Evolutionary conservation across 2,797 vertebrate species (phyloP).

Genomic region (Liparis tanakae): DNA sequence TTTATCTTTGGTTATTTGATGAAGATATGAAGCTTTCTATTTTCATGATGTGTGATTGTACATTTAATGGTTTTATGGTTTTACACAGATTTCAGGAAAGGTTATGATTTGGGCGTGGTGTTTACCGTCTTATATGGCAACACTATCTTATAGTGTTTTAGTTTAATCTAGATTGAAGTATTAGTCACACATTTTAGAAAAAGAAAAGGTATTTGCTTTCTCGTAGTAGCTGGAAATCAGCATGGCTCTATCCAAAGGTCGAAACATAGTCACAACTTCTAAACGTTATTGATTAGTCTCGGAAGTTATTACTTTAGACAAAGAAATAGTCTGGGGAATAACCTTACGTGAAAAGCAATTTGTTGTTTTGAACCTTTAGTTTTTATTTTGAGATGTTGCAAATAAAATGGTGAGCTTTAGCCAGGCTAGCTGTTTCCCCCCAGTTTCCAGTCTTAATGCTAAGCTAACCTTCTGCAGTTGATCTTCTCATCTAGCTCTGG

Average conservation of each 20-base stretch:
- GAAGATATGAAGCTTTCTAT: neutral
- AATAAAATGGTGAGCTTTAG: neutral
- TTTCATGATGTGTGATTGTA: neutral
- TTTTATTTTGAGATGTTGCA: neutral
- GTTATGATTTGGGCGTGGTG: too few relatives aligned
- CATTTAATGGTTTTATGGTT: neutral
- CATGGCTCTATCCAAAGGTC: neutral
- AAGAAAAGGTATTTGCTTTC: neutral
- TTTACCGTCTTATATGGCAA: too few relatives aligned
- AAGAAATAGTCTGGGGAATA: too few relatives aligned
- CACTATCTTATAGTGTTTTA: neutral
- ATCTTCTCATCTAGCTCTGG: too few relatives aligned
- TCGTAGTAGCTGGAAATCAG: neutral
- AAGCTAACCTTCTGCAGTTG: neutral
- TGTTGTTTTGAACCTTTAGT: neutral
- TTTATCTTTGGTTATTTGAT: neutral
- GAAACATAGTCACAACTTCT: too few relatives aligned
- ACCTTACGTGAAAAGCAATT: neutral
- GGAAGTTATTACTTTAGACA: too few relatives aligned
- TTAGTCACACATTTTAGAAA: too few relatives aligned
- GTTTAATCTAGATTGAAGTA: too few relatives aligned
- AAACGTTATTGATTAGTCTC: too few relatives aligned
- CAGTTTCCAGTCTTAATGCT: neutral
- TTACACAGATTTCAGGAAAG: too few relatives aligned
- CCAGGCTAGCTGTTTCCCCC: neutral